A percentile compares a stretch with the other conserved stretches of the same genome.
Conservation (phyloP, 2,888 invertebrate genomes). For the Dione vanillae region DNA sequence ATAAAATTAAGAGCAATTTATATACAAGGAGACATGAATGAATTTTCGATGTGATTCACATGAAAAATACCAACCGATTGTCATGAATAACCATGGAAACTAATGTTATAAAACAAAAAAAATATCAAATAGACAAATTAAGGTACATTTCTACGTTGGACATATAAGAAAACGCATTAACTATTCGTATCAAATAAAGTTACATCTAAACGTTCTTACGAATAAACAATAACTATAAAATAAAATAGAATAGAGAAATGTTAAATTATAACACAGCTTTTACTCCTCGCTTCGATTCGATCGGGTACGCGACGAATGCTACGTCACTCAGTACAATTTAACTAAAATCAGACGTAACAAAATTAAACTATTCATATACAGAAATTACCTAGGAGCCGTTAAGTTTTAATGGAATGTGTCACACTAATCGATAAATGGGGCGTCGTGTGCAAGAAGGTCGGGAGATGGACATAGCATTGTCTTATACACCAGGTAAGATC, state of each 20-base stretch:
- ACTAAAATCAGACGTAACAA: constrained; percentile 45
- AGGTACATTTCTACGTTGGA: constrained; percentile 79
- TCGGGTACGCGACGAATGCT: constrained; percentile 74
- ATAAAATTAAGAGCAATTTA: constrained; percentile 59
- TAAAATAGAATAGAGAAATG: constrained; percentile 83
- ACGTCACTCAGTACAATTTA: constrained; percentile 51
- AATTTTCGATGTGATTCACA: constrained; percentile 53
- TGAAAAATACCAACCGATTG: constrained; percentile 63
- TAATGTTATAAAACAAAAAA: constrained; percentile 75
- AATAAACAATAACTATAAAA: constrained; percentile 83
- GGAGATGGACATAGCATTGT: constrained; percentile 76
- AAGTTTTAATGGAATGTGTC: constrained; percentile 79
- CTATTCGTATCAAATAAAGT: constrained; percentile 81
- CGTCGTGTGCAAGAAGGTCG: constrained; percentile 49
- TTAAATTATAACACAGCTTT: constrained; percentile 84
- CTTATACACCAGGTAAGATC: constrained; percentile 60
- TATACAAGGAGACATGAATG: constrained; percentile 62
- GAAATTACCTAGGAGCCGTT: constrained; percentile 67
- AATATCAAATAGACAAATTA: constrained; percentile 77
- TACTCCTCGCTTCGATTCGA: constrained; percentile 72
- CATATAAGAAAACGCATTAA: constrained; percentile 75
- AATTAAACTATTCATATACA: constrained; percentile 58
- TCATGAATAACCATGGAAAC: constrained; percentile 81
- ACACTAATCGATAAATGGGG: constrained; percentile 52
- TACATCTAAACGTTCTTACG: constrained; percentile 81